Evolutionary conservation across 1,140 invertebrate species (phyloP).

Genomic region (Drosophila navojoa): DNA sequence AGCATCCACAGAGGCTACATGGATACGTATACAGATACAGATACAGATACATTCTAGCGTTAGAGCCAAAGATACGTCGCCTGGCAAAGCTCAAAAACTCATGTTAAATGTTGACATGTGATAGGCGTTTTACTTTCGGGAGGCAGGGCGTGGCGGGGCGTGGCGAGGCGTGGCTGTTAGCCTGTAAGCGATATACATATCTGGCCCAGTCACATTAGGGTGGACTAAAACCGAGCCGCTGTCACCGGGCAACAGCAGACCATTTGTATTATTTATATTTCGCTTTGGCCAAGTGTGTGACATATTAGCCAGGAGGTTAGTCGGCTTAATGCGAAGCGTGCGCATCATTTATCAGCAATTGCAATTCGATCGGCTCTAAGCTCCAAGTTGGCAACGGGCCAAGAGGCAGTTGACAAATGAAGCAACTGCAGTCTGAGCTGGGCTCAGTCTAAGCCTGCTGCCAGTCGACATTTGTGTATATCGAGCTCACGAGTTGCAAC

Average conservation of each 20-base stretch:
- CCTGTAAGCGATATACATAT: constrained; percentile 57
- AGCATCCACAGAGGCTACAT: constrained; percentile 4
- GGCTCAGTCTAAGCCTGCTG: constrained; percentile 32
- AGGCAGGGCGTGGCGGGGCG: too few relatives aligned
- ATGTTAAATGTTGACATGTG: constrained; percentile 81
- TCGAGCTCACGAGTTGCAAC: constrained; percentile 74
- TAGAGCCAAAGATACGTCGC: constrained; percentile 46
- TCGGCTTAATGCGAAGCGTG: constrained; percentile 19
- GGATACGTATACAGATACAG: neutral
- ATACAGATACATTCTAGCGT: constrained; percentile 9
- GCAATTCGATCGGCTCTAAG: constrained; percentile 54
- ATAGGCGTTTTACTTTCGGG: constrained; percentile 43
- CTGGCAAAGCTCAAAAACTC: constrained; percentile 55
- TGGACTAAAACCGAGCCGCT: constrained; percentile 20
- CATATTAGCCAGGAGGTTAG: constrained; percentile 67
- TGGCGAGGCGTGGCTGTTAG: constrained; percentile 36
- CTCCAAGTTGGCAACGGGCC: too few relatives aligned
- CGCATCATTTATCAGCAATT: constrained; percentile 77
- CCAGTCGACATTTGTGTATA: constrained; percentile 34
- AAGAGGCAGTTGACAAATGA: constrained; percentile 33
- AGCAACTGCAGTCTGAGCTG: neutral
- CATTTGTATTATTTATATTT: constrained; percentile 82
- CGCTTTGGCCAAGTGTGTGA: constrained; percentile 71
- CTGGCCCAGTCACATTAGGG: constrained; percentile 40
- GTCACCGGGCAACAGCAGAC: constrained; percentile 35